Base-by-base conservation (phyloP, 2,888 invertebrate genomes). In the Eumerus sabulonum region DNA sequence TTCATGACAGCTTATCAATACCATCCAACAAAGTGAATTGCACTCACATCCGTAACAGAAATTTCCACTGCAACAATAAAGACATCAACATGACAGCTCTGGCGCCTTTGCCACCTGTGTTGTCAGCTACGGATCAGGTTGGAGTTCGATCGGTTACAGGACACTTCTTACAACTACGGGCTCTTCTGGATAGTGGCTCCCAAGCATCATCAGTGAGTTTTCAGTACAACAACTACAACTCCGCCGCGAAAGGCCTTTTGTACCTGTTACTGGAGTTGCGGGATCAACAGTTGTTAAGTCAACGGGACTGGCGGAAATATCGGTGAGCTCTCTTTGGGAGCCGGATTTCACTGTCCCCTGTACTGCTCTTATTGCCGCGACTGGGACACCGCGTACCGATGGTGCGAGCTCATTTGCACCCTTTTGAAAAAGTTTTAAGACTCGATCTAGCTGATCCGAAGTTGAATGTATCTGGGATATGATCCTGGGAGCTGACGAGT, bases 401-500 rank as follows among this genome's bases (percentile, higher is more conserved):
- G 11, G 5, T 5, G 36, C 36, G 36, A 36, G 5, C 7, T 36
- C 7, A 36, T 40, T 40, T 40, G 40, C 12, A 54, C 36, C 54
- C 19, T 9, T 73, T 64, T 38, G 12, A 12, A n/a, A 68, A 76
- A 11, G 72, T 76, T 35, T 56, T 68, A 19, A 53, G 51, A 51
- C 62, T 82, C 11, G 54, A 40, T 11, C 51, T 73, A 13, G 81
- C 72, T 1, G 81, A 82, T 38, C 45, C 63, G 4, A 62, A 67
- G 9, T 76, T 81, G 12, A 50, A 68, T 38, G 57, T 66, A 44
- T 62, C 70, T 42, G 66, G 70, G 81, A 71, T 44, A 62, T 74
- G 9, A 74, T 74, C n/a, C 14, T 74, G 16, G 81, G 74, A 42
- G 74, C 73, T 27, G 67, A 76, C 35, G 12, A 67, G 9, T 71